Evolutionary conservation across 2,797 vertebrate species (phyloP), one percentile per base, ranked within the genome.

Genomic region (Clarias platycephalus): DNA sequence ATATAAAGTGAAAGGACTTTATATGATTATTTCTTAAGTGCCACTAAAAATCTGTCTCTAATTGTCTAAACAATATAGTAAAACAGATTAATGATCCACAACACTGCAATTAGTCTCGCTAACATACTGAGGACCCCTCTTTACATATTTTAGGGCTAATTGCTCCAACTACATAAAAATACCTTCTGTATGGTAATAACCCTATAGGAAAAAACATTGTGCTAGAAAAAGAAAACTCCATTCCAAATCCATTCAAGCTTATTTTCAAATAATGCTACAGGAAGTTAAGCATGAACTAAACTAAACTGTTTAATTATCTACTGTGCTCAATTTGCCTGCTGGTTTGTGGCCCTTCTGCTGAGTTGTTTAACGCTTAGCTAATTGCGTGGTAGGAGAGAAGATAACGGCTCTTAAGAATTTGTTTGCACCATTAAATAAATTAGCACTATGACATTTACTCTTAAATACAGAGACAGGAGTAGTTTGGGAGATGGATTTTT

Each of bases 31-130:
- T 44, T 68, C n/a, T 79, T 78, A 70, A 68, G n/a, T 44, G 31
- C 16, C 79, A 40, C 24, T 28, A 84, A 68, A 57, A 18, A 49
- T 84, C 34, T 53, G 24, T 49, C 53, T 37, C 16, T 83, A 40
- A 78, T 28, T 22, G 1, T 53, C 37, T 55, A 64, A 1, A 9
- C 68, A 16, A 66, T 44, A 80, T 24, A 64, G 58, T 71, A 49
- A 84, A 84, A 60, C 16, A 66, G 31, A 44, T 74, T 72, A 72
- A 84, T 84, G 68, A 84, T 1, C 58, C 68, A 85, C 8, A 75
- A 85, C 80, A 66, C 9, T 57, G 62, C 71, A 40, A 57, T 53
- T 57, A 77, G 67, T 66, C 55, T 71, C 34, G 55, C 57, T 26
- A 72, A 72, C 44, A 26, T 49, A 49, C 15, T 22, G 9, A 49